Conservation (phyloP, 2,113 vertebrate species). For the Tragelaphus scriptus region DNA sequence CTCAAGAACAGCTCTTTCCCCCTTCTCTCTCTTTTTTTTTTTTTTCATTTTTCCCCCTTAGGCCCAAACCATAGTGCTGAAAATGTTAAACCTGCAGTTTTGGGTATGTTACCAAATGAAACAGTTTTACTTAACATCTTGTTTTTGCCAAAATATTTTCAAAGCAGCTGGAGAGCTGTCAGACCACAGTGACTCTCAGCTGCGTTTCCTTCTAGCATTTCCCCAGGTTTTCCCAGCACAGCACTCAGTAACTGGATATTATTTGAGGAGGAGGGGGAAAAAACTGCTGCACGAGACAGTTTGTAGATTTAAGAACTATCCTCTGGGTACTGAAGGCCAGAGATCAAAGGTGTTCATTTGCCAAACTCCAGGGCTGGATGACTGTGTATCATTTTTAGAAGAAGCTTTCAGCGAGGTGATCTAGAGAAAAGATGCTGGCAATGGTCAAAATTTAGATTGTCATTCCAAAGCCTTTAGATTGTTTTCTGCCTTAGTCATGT, state of each 20-base stretch:
- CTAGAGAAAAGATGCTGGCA: slow-evolving; percentile 28
- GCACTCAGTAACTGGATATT: slow-evolving; percentile 82
- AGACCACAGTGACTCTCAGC: slow-evolving; percentile 86
- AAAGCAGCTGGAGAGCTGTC: slow-evolving; percentile 86
- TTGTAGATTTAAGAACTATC: slow-evolving; percentile 82
- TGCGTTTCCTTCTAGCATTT: slow-evolving; percentile 86
- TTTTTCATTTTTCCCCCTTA: slow-evolving; percentile 15
- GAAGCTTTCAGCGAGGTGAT: slow-evolving; percentile 23
- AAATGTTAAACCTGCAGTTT: slow-evolving; percentile 84
- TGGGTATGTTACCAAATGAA: slow-evolving; percentile 88
- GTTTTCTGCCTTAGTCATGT: slow-evolving; percentile 20
- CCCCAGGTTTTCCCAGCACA: slow-evolving; percentile 83
- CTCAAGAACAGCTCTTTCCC: not conserved
- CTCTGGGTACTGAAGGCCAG: slow-evolving; percentile 67
- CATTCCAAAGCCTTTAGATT: slow-evolving; percentile 52
- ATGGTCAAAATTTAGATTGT: slow-evolving; percentile 29
- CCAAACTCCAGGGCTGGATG: slow-evolving; percentile 58
- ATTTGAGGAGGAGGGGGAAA: slow-evolving; percentile 64
- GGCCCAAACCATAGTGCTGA: slow-evolving; percentile 67
- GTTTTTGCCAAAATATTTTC: slow-evolving; percentile 87
- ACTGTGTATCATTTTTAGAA: slow-evolving; percentile 63
- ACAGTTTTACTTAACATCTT: slow-evolving; percentile 88
- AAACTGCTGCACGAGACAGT: slow-evolving; percentile 73
- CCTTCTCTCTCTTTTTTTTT: not conserved
- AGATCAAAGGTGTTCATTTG: slow-evolving; percentile 57